Evolutionary conservation across 2,888 invertebrate species (phyloP).

Genomic region (Argyresthia goedartella): DNA sequence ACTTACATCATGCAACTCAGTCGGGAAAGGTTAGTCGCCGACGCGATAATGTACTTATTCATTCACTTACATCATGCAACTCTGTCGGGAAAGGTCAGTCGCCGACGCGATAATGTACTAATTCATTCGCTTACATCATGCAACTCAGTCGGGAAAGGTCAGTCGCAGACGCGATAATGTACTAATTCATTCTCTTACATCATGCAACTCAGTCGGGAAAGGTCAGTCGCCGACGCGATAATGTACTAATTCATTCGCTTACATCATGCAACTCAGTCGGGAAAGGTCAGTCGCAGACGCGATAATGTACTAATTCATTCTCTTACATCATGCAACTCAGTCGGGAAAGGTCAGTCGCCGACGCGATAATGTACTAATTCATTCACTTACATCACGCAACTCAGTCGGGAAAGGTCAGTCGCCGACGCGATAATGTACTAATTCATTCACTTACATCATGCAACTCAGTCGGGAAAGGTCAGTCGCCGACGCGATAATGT

Average conservation of each 20-base stretch:
- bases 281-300: constrained; percentile 98
- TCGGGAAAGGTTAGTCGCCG: constrained; percentile 98
- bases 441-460: constrained; percentile 73
- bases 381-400: constrained; percentile 77
- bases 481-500: constrained; percentile 91
- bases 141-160: constrained; percentile 97
- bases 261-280: constrained; percentile 93
- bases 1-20: constrained; percentile 95
- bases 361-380: constrained; percentile 71
- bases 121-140: constrained; percentile 74
- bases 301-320: constrained; percentile 16
- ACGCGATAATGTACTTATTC: constrained; percentile 71
- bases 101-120: constrained; percentile 78
- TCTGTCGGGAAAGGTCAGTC: constrained; percentile 99
- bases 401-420: constrained; percentile 99
- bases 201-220: constrained; percentile 93
- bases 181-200: constrained; percentile 70
- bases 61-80: constrained; percentile 77
- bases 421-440: constrained; percentile 82
- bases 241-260: constrained; percentile 28
- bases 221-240: constrained; percentile 95
- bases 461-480: constrained; percentile 97
- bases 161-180: constrained; percentile 87
- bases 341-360: constrained; percentile 98
- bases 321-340: constrained; percentile 87